phyloP scores from a whole-genome alignment of 2,888 invertebrate genomes.

The Ommatoiulus sabulosus region DNA sequence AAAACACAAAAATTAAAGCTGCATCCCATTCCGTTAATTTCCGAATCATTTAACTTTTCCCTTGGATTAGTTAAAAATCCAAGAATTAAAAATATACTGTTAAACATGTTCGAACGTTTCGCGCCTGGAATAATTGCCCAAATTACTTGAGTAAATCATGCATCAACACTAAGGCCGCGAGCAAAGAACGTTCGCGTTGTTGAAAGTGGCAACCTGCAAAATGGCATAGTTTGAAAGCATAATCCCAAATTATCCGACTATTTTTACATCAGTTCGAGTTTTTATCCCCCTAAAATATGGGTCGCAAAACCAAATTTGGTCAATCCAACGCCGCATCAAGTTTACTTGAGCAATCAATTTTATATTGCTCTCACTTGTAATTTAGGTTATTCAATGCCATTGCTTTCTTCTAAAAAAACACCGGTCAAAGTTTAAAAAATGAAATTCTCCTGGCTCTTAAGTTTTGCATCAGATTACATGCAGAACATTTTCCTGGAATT shows the following conservation, averaged over 20 bases:
- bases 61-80: no score
- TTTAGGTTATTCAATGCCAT: not conserved
- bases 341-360: not conserved
- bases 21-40: no score
- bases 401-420: not conserved
- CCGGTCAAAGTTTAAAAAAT: not conserved
- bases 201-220: not conserved
- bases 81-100: no score
- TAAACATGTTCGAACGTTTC: no score
- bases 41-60: no score
- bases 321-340: not conserved
- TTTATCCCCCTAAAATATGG: not conserved
- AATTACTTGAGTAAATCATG: not conserved
- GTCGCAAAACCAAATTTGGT: slow-evolving; percentile 28
- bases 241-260: not conserved
- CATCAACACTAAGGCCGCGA: not conserved
- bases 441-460: not conserved
- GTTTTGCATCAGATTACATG: no score
- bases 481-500: no score
- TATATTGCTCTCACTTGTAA: slow-evolving; percentile 4
- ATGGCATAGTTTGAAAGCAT: not conserved
- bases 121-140: no score
- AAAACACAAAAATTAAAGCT: no score
- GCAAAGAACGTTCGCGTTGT: no score
- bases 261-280: not conserved